phyloP scores from a whole-genome alignment of 2,113 vertebrate genomes.

The Tenebrosternarchus preto region DNA sequence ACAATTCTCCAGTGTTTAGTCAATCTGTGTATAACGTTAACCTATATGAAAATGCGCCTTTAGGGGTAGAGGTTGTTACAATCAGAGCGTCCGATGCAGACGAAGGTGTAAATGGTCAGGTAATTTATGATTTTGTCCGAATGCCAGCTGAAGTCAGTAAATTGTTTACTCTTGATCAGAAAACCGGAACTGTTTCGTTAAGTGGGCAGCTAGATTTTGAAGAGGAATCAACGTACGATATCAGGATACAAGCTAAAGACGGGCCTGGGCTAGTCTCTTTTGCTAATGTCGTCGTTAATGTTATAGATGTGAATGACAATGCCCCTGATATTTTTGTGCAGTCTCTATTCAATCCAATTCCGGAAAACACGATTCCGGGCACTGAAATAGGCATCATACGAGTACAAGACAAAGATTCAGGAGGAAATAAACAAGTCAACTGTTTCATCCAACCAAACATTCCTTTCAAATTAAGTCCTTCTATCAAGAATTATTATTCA shows the following conservation, averaged over 20 bases:
- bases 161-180: slow-evolving; percentile 39
- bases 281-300: slow-evolving; percentile 65
- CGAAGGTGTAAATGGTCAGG: slow-evolving; percentile 42
- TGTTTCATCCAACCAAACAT: slow-evolving; percentile 60
- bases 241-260: slow-evolving; percentile 70
- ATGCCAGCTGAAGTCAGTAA: slow-evolving; percentile 11
- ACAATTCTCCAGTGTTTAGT: slow-evolving; percentile 49
- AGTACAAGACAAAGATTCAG: slow-evolving; percentile 68
- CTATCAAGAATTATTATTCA: slow-evolving; percentile 66
- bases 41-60: slow-evolving; percentile 46
- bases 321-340: slow-evolving; percentile 65
- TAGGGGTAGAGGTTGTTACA: slow-evolving; percentile 51
- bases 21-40: slow-evolving; percentile 43
- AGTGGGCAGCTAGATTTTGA: slow-evolving; percentile 69
- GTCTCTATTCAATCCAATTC: slow-evolving; percentile 61
- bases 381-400: slow-evolving; percentile 72
- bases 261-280: slow-evolving; percentile 52
- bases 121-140: slow-evolving; percentile 37
- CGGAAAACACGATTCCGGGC: slow-evolving; percentile 60
- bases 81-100: slow-evolving; percentile 69
- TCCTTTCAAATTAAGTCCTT: slow-evolving; percentile 68
- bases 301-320: slow-evolving; percentile 75
- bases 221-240: slow-evolving; percentile 60
- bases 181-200: slow-evolving; percentile 66
- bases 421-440: slow-evolving; percentile 60